Percentiles rank a stretch among this genome's conserved stretches.
Conservation (phyloP, 2,797 vertebrate genomes). For the Macropus fuliginosus region DNA sequence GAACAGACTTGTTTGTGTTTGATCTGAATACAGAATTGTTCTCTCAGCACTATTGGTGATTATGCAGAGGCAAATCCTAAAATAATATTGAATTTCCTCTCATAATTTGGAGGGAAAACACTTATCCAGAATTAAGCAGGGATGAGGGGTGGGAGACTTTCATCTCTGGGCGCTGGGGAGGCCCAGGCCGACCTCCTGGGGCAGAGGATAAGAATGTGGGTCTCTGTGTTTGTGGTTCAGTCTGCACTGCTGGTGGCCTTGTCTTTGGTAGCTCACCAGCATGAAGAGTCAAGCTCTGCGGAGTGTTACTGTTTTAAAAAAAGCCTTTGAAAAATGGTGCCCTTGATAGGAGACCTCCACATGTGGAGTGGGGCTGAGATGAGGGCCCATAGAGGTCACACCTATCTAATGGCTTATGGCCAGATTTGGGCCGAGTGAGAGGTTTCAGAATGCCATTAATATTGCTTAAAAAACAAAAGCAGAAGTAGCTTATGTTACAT, state of each 20-base stretch:
- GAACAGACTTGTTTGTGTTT: constrained; percentile 65
- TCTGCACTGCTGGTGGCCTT: neutral
- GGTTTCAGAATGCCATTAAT: neutral
- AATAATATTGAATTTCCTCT: constrained; percentile 81
- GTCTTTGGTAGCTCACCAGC: fast-evolving
- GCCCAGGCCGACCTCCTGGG: neutral
- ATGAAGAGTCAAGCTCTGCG: neutral
- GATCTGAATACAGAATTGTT: constrained; percentile 76
- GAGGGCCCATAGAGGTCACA: neutral
- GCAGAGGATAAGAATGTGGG: constrained; percentile 13
- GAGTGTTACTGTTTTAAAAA: constrained; percentile 45
- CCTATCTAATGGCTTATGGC: constrained; percentile 6
- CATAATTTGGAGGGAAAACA: constrained; percentile 69
- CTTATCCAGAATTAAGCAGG: constrained; percentile 60
- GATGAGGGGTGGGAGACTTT: constrained; percentile 61
- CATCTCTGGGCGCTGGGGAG: constrained; percentile 47
- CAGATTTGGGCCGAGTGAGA: constrained; percentile 8
- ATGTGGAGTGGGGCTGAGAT: constrained; percentile 38
- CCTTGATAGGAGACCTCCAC: neutral
- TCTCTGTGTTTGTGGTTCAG: neutral
- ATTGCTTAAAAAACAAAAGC: neutral
- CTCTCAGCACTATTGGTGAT: constrained; percentile 62
- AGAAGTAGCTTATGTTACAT: neutral
- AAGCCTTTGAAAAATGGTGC: constrained; percentile 67
- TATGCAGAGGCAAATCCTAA: constrained; percentile 80